Percentiles rank a stretch among this genome's conserved stretches.
phyloP scores from a whole-genome alignment of 2,113 vertebrate species.

The Nettapus auritus region DNA sequence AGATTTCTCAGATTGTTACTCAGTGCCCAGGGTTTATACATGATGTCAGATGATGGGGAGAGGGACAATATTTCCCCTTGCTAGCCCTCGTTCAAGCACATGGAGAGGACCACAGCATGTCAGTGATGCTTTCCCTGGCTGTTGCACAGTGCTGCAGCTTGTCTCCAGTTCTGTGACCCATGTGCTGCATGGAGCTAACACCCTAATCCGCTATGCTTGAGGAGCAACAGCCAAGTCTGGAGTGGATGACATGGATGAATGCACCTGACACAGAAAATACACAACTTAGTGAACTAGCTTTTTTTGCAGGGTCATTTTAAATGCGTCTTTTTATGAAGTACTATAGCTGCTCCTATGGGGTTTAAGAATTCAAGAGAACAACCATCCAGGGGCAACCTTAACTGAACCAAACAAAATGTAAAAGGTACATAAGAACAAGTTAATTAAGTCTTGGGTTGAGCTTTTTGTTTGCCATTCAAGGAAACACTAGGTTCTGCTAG shows the following conservation, averaged over 20 bases:
- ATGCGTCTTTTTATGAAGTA: not conserved
- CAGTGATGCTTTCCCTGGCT: not conserved
- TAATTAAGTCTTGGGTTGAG: not conserved
- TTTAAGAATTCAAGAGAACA: not conserved
- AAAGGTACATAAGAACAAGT: not conserved
- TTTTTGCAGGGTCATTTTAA: not conserved
- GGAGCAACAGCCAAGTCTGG: not conserved
- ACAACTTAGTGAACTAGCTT: not conserved
- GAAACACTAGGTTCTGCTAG: conserved; percentile 4
- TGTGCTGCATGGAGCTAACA: not conserved
- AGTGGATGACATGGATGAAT: not conserved
- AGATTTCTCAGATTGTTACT: not conserved
- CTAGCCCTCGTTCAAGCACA: no score
- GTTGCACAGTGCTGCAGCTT: no score
- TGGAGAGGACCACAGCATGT: not conserved
- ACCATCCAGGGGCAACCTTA: not conserved
- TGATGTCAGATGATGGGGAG: not conserved
- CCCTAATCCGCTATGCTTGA: not conserved
- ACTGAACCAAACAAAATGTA: not conserved
- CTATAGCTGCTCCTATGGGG: not conserved
- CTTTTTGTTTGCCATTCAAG: conserved; percentile 26
- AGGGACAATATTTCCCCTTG: no score
- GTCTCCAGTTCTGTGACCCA: not conserved
- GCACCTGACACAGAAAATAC: not conserved
- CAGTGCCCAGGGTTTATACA: not conserved